Conservation (phyloP, 2,113 vertebrate genomes). For the Notiomystis cincta region DNA sequence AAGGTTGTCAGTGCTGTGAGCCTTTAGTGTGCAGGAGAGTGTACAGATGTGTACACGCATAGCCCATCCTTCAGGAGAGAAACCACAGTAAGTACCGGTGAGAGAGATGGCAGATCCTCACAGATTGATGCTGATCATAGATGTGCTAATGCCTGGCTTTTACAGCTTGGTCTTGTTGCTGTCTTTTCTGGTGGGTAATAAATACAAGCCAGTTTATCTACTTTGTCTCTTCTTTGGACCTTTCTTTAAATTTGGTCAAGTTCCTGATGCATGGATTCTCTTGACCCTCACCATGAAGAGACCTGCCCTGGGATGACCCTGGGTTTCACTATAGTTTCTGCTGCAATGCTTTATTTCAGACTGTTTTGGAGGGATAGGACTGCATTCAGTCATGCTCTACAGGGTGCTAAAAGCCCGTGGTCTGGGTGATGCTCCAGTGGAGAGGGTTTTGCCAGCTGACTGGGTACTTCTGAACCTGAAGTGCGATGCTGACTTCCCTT, state of each 20-base stretch:
- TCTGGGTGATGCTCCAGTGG: slow-evolving; percentile 7
- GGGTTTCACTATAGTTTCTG: not conserved
- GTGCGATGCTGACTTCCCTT: not conserved
- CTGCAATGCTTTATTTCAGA: not conserved
- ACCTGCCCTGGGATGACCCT: not conserved
- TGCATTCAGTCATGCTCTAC: not conserved
- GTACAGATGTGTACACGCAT: not conserved
- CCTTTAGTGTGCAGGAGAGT: not conserved
- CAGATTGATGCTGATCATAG: not conserved
- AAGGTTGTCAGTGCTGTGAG: not conserved
- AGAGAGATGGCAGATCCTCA: not conserved
- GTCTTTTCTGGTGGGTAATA: not conserved
- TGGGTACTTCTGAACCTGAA: not conserved
- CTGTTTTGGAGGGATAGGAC: not conserved
- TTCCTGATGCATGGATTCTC: not conserved
- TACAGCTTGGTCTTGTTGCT: not conserved
- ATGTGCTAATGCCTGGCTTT: not conserved
- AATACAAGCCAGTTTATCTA: not conserved
- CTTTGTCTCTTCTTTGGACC: not conserved
- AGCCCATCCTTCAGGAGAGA: not conserved
- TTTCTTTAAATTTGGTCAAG: slow-evolving; percentile 3
- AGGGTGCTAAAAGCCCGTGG: slow-evolving; percentile 9
- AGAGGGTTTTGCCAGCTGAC: slow-evolving; percentile 8
- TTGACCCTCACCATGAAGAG: not conserved
- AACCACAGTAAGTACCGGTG: fast-evolving